phyloP scores from a whole-genome alignment of 2,113 vertebrate species.

The Otus sunia region DNA sequence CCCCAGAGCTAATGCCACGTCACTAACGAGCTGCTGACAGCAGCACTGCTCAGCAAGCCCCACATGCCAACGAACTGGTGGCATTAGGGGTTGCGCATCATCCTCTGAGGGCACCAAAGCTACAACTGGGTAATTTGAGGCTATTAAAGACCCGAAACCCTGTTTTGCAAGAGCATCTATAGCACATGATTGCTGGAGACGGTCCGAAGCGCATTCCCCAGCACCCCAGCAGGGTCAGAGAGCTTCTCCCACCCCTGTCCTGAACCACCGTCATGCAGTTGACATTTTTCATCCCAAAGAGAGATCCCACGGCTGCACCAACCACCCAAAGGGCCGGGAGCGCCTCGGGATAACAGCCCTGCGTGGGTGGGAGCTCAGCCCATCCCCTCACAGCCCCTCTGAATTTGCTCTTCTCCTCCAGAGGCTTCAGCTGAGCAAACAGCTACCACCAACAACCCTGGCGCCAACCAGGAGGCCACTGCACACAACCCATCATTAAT shows the following conservation, averaged over 20 bases:
- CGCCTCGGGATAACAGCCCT: neutral
- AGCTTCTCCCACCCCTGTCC: neutral
- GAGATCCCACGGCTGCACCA: accelerated
- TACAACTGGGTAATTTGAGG: neutral
- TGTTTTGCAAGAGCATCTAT: neutral
- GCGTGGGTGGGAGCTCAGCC: accelerated
- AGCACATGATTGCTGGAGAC: neutral
- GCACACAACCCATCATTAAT: neutral
- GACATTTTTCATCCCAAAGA: neutral
- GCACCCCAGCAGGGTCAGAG: neutral
- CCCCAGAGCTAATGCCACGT: neutral
- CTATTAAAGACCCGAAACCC: neutral
- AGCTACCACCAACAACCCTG: neutral
- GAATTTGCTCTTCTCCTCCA: neutral
- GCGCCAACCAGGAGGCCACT: neutral
- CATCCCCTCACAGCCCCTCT: accelerated
- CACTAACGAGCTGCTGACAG: neutral
- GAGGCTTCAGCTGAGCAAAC: constrained; percentile 5
- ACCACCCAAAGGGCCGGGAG: neutral
- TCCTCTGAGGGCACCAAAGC: neutral
- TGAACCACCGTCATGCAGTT: neutral
- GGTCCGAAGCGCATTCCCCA: accelerated
- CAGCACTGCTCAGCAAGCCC: neutral
- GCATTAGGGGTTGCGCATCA: neutral
- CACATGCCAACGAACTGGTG: neutral